phyloP scores from a whole-genome alignment of 2,797 vertebrate species.

The Gymnoscopelus microlampas region DNA sequence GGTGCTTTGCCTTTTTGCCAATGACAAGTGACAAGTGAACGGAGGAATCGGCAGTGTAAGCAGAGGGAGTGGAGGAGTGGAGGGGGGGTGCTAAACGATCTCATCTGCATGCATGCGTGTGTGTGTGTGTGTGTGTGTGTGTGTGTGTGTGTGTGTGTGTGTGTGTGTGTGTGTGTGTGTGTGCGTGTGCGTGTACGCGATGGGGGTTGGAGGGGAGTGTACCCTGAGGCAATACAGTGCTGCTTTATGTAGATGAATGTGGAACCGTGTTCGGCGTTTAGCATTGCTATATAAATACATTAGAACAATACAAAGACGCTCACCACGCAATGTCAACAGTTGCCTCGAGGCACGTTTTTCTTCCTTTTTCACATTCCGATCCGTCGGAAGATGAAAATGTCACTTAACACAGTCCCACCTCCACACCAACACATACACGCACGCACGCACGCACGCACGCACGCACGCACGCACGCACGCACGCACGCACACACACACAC shows the following conservation, averaged over 20 bases:
- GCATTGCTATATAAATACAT: constrained; percentile 86
- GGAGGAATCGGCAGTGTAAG: constrained; percentile 75
- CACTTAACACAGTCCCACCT: constrained; percentile 81
- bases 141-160: constrained; percentile 13
- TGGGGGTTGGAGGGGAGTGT: constrained; percentile 27
- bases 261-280: constrained; percentile 90
- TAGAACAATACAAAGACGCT: constrained; percentile 74
- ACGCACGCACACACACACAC: constrained; percentile 23
- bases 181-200: neutral
- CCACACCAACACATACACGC: constrained; percentile 48
- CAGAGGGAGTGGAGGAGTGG: constrained; percentile 60
- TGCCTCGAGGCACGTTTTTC: constrained; percentile 85
- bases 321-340: constrained; percentile 89
- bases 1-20: constrained; percentile 85
- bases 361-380: constrained; percentile 45
- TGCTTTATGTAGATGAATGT: constrained; percentile 96
- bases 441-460: constrained; percentile 49
- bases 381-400: constrained; percentile 86
- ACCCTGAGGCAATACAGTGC: constrained; percentile 88
- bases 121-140: neutral
- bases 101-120: constrained; percentile 68
- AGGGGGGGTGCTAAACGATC: constrained; percentile 86
- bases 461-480: constrained; percentile 29
- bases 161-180: neutral
- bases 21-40: constrained; percentile 90